These are phyloP conservation scores for Polia nebulosa DNA, from an alignment of 2,888 invertebrate genomes.

Conservation along the genomic window DNA sequence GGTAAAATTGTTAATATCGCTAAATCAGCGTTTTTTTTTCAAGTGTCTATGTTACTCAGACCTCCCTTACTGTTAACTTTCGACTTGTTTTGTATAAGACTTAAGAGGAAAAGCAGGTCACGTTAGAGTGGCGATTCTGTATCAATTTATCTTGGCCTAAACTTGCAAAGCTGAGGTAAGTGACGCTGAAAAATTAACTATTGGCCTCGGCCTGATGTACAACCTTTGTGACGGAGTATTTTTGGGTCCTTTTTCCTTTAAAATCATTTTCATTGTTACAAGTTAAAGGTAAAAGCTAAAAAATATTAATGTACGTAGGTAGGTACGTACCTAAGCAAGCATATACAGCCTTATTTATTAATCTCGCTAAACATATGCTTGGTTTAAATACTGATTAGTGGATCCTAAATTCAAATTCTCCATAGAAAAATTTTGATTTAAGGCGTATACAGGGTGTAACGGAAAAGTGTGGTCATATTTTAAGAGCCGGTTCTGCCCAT, in stretches of 20 bases:
- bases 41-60: constrained; percentile 59
- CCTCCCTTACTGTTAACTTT: constrained; percentile 52
- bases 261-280: constrained; percentile 28
- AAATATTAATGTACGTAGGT: background rate
- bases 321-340: too few species aligned
- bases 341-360: too few species aligned
- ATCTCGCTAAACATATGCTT: too few species aligned
- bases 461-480: too few species aligned
- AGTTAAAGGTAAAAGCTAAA: background rate
- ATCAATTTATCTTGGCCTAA: constrained; percentile 71
- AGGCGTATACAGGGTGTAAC: too few species aligned
- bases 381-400: too few species aligned
- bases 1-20: constrained; percentile 72
- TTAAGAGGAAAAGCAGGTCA: constrained; percentile 57
- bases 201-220: constrained; percentile 54
- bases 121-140: constrained; percentile 60
- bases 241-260: constrained; percentile 23
- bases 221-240: constrained; percentile 51
- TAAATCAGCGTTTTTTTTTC: constrained; percentile 69
- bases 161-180: constrained; percentile 67
- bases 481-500: too few species aligned
- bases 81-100: constrained; percentile 38
- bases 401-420: too few species aligned
- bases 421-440: too few species aligned
- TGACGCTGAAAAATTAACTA: constrained; percentile 72